Evolutionary conservation across 2,797 vertebrate species (phyloP).

Genomic region (Mycteria americana): DNA sequence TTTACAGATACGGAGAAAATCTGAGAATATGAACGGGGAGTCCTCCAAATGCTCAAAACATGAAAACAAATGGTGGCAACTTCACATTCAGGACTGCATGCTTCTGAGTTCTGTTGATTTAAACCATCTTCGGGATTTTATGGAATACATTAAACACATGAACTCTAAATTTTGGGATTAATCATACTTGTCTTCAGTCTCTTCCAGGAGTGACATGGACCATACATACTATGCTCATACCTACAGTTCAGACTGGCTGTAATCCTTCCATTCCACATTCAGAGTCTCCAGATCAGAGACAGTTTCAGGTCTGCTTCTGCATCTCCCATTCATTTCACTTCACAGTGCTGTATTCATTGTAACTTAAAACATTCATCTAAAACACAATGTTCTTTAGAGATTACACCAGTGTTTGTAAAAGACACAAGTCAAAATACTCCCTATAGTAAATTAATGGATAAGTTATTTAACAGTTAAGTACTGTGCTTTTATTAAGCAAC

Average conservation of each 20-base stretch:
- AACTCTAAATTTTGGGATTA: neutral
- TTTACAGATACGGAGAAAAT: neutral
- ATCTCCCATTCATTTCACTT: neutral
- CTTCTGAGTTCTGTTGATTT: neutral
- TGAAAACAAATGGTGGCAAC: fast-evolving
- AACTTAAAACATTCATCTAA: neutral
- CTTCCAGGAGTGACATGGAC: neutral
- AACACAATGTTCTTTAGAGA: neutral
- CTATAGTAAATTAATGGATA: neutral
- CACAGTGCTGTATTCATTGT: neutral
- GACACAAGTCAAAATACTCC: neutral
- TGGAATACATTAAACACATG: neutral
- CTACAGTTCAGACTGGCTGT: neutral
- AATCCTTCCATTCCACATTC: neutral
- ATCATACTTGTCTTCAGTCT: neutral
- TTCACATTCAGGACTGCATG: neutral
- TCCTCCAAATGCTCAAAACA: neutral
- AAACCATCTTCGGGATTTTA: neutral
- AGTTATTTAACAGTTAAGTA: neutral
- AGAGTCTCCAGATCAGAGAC: neutral
- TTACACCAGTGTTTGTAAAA: neutral
- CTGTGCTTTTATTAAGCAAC: neutral
- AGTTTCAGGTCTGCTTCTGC: neutral
- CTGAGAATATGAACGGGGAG: neutral
- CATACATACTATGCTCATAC: fast-evolving